Evolutionary conservation across 2,888 invertebrate genomes (phyloP), one percentile per base, ranked within the genome.

Genomic region (Marasmarcha lunaedactyla): DNA sequence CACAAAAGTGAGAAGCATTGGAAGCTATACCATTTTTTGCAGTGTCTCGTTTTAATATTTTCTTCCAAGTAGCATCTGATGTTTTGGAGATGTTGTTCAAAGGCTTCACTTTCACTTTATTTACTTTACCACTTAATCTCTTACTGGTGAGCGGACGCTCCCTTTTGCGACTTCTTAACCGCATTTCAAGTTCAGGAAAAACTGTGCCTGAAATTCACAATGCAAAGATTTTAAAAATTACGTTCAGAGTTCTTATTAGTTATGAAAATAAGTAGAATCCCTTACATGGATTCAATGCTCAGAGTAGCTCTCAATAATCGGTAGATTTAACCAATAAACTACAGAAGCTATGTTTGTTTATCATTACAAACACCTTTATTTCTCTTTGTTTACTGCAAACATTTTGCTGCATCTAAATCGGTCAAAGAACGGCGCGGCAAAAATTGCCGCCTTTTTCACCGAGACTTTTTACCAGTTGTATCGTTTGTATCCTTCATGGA

Each of bases 141-240:
- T 70, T 71, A 54, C 62, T 68, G 57, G 76, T 72, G 71, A 85
- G 76, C 63, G 84, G 81, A 51, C 86, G 85, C 72, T 85, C 86
- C 61, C 87, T 85, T 61, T 87, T 87, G 55, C 88, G 87, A 68
- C 89, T 89, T 69, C 89, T 86, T 64, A 89, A 74, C 86, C 89
- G 89, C 89, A 89, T 89, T 49, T 77, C 81, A 81, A 66, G 55
- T 58, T 57, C 51, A 63, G 30, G 30, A 30, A 11, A 30, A 30
- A 7, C 30, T 30, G 11, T n/a, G 30, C 30, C 30, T 30, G 20
- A 20, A 20, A 20, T 20, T 20, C 20, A 20, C 20, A 20, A 7
- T 9, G n/a, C 10, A 6, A 9, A 38, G 25, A n/a, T n/a, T n/a
- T n/a, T n/a, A 14, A 13, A 25, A 35, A 25, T 6, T 25, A 25